Evolutionary conservation across 2,888 invertebrate species (phyloP), one percentile per base, ranked within the genome.

Genomic region (Conomelus anceps): DNA sequence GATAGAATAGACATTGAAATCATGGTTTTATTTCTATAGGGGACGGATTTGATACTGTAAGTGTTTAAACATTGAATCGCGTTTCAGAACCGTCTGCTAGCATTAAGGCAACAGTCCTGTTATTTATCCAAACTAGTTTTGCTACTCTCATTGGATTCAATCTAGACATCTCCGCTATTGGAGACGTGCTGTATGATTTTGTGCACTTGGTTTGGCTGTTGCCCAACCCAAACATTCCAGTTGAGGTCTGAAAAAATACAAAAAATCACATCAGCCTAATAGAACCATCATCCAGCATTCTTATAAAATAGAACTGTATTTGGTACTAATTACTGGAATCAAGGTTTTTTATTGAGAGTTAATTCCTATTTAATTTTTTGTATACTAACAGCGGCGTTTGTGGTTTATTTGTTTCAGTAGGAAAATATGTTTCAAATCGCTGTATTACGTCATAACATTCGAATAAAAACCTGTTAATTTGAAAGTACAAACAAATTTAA

Each of bases 151-250:
- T 97, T 0, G 98, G 98, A 94, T 98, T 98, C 88, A 97, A 94
- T 0, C 97, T 95, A 0, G 97, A 95, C 29, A 97, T 97, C 93
- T 98, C 98, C 13, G 98, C 98, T 93, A 98, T 97, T 0, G 98
- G 98, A 6, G 97, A 97, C 0, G 98, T 98, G 91, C 98, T 98
- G 94, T 98, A 98, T 88, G 98, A 98, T 93, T 99, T 98, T 85
- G 99, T 96, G 94, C 99, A 99, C 90, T 98, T 96, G 0, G 99
- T 99, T 94, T 99, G 99, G 6, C 98, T 98, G 91, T 99, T 98
- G 22, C 99, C 99, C 92, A 99, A 95, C 0, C 99, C 99, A 94
- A 99, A 99, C 96, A 99, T 97, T 89, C 98, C 98, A 22, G 95
- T 95, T n/a, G 95, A 95, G 20, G 95, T 95, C 95, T 96, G 94